Evolutionary conservation across 2,113 vertebrate species (phyloP), one percentile per base, ranked within the genome.

Genomic region (Periophthalmodon schlosseri): DNA sequence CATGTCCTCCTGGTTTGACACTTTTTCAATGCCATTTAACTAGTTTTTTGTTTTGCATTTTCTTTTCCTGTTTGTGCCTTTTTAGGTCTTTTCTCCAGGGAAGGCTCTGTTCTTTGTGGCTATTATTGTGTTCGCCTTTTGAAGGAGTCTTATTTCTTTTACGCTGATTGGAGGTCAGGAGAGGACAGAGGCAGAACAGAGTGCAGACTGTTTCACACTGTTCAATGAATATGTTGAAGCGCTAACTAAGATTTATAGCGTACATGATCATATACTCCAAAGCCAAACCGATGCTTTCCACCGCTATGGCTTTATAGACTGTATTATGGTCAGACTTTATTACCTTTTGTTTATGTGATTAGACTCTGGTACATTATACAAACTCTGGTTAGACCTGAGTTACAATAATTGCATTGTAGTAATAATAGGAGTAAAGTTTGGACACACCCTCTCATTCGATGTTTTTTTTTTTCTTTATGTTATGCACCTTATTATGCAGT

Each of bases 141-240:
- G 20, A 39, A 34, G 63, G 34, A 65, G 63, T 36, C 18, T 44
- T 65, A 5, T 60, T 60, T 60, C 57, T 60, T 39, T 39, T 21
- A 44, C 63, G n/a, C 63, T 65, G 63, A 65, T 65, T n/a, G 20
- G 63, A 44, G 36, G 34, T 65, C 36, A 65, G 63, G 34, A 4
- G 18, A 65, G 63, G 34, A 65, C 20, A 39, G 18, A 64, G 34
- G 61, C 61, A 36, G 28, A 20, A 9, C 6, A 24, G 39, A 44
- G 39, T 44, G 39, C 56, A 58, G 3, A 23, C 23, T 28, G 20
- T 60, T 60, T 13, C n/a, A 63, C 60, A 34, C 28, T 60, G 23
- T 28, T 60, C 12, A 28, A 5, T 24, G 57, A 60, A 23, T 60
- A 28, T 60, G 57, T 24, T 10, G 10, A 60, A 60, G 23, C 23